Conservation (phyloP, 2,113 vertebrate genomes). For the Rattus norvegicus region GRCr8 NC_086020.1:106346001-106346500, state of each 20-base stretch:
- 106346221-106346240: neutral
- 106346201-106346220: neutral
- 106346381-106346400: neutral
- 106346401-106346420: neutral
- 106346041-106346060: accelerated
- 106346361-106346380: neutral
- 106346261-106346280: neutral
- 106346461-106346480: neutral
- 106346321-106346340: neutral
- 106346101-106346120: neutral
- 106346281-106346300: neutral
- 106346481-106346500: neutral
- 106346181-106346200: neutral
- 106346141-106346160: conserved; percentile 32
- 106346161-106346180: conserved; percentile 17
- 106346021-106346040: neutral
- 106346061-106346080: neutral
- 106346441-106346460: neutral
- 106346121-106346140: neutral
- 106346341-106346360: neutral
- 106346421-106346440: neutral
- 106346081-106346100: neutral
- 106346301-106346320: neutral
- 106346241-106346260: neutral
- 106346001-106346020: accelerated